Evolutionary conservation across 2,888 invertebrate species (phyloP), one percentile per base, ranked within the genome.

Genomic region (Thymelicus lineola): DNA sequence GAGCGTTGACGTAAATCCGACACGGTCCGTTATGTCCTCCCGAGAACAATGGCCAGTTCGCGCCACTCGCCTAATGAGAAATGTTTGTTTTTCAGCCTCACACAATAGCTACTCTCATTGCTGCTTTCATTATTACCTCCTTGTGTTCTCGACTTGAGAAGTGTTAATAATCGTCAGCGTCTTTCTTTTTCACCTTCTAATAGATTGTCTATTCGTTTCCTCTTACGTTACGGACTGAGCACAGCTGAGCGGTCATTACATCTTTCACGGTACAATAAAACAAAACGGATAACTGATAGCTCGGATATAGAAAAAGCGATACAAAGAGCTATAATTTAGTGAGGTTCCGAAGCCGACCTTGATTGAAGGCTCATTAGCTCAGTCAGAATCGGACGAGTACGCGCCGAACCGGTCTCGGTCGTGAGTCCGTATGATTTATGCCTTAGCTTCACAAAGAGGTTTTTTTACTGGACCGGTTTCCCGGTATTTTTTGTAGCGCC

Each of bases 341-440:
- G 75, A 80, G 79, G 82, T 82, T 82, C 79, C 81, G 77, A 83
- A 82, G 76, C 81, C 86, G 90, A 90, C 91, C 92, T 93, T 91
- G 92, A 93, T 92, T 91, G 91, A 91, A 91, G 89, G 86, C 89
- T 90, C 90, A 91, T 92, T 91, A 91, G 86, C 81, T 79, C 80
- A 87, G 84, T 80, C 85, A 80, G 53, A 53, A 20, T 53, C 53
- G 87, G 77, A 76, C 83, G 80, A 82, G 82, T 80, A 84, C 83
- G 79, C 82, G 80, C 77, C 79, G 80, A 86, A 89, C 88, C 89
- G 88, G 88, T 87, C 84, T 79, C 80, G 80, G 83, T 88, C 88
- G 87, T 89, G 91, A 88, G 86, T 86, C 88, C 82, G 86, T 89
- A 91, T 92, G 91, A 93, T 91, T 92, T 92, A 93, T 91, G 89